Base-by-base conservation (phyloP, 30 jellyfish, hydroid and myxozoan species). In the Rhopilema esculentum region DNA sequence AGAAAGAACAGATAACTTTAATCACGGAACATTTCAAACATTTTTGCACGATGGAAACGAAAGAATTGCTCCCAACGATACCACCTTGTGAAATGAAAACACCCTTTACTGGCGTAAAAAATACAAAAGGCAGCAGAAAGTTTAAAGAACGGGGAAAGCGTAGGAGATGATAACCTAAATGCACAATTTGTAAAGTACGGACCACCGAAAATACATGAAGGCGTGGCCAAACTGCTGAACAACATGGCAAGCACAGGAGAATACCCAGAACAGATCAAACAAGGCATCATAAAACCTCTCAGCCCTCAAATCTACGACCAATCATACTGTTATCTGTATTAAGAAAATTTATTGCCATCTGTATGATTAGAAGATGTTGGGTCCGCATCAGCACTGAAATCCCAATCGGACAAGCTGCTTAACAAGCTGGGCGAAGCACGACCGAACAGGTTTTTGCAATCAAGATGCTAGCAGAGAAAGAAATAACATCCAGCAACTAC, bases 151-250 rank as follows among this genome's bases (percentile, higher is more conserved):
- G 80, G 52, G 24, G 61, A 72, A 84, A 71, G 80, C 31, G 50
- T 30, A 69, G 85, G 92, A 28, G 81, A 83, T 26, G 85, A 53
- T 67, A 63, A 81, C 83, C 82, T 69, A 67, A 70, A 83, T 51
- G 92, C 92, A 71, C 85, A 83, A 68, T 83, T 83, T 69, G 77
- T 70, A 83, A 70, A 62, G 85, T 67, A 52, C 69, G 85, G 92
- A 71, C 76, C 71, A 83, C 92, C 86, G 66, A 80, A 49, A 26
- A 71, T 84, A 31, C 80, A 84, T 49, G 86, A 70, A 84, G 86
- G 80, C 80, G 86, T 84, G 74, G 92, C 86, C 86, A 84, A 69
- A 69, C 76, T 70, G 76, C 92, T 48, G 86, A 86, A 86, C 88
- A 61, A 84, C 72, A 84, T 84, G 79, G 93, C 93, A 72, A 65